Evolutionary conservation across 2,888 invertebrate genomes (phyloP).

Genomic region (Camptogramma bilineatum): DNA sequence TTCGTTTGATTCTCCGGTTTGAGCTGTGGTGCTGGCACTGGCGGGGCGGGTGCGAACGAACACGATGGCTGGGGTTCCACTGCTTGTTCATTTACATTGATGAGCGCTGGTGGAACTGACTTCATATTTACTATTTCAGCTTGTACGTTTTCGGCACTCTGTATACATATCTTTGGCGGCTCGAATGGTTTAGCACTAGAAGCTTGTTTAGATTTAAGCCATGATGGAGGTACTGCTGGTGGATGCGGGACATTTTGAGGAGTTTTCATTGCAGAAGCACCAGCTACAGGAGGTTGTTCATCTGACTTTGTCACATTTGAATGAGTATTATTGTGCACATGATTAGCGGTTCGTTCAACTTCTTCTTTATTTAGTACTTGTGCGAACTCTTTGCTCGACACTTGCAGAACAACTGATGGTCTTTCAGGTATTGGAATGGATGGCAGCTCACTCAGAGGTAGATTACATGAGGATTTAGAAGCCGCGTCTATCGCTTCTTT

Average conservation of each 20-base stretch:
- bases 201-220: constrained; percentile 63
- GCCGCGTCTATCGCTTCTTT: constrained; percentile 40
- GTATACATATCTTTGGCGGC: constrained; percentile 69
- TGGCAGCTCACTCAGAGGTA: constrained; percentile 68
- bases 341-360: constrained; percentile 30
- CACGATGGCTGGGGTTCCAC: constrained; percentile 74
- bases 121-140: constrained; percentile 53
- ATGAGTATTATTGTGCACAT: constrained; percentile 18
- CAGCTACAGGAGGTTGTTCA: constrained; percentile 39
- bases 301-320: constrained; percentile 42
- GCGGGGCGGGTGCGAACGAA: constrained; percentile 64
- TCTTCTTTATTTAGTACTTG: constrained; percentile 45
- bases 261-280: constrained; percentile 46
- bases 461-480: constrained; percentile 53
- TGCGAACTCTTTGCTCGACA: constrained; percentile 48
- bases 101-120: constrained; percentile 53
- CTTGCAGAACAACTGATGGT: constrained; percentile 54
- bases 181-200: constrained; percentile 54
- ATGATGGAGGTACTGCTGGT: constrained; percentile 76
- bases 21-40: constrained; percentile 61
- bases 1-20: constrained; percentile 72
- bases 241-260: constrained; percentile 64
- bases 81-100: constrained; percentile 50
- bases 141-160: constrained; percentile 61
- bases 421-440: constrained; percentile 71